Base-by-base conservation (phyloP, 2,888 invertebrate species). In the Cheilosia scutellata region DNA sequence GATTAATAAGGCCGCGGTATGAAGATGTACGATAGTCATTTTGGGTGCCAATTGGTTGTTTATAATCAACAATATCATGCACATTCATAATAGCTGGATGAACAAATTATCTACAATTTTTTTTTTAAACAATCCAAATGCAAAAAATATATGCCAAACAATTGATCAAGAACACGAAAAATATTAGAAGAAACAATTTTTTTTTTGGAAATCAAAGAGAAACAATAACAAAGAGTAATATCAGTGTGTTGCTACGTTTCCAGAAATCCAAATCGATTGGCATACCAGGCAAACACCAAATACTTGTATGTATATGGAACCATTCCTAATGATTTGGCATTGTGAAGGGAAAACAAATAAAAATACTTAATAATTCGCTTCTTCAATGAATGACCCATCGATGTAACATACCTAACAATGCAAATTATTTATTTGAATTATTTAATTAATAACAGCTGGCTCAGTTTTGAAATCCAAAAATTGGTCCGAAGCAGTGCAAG, bases 11-110 rank as follows among this genome's bases (percentile, higher is more conserved):
- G 0, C 88, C 90, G 2, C 90, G 86, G 76, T 91, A 90, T 1
- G 88, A 88, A 0, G 92, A 90, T 3, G 92, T 91, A 7, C 92
- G 90, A 89, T 90, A 89, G 87, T 91, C 92, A 44, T 89, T 87
- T 27, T 88, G 88, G 2, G 87, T 84, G 27, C 77, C 88, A 6
- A 88, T 60, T 3, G 92, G 91, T 53, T 87, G 87, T 80, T 90
- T 89, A 62, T 90, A 89, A 87, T 92, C 92, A 27, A 90, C 88
- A 70, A 89, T 89, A 11, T 89, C 90, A 49, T 88, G 89, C 16
- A 88, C 89, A 87, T 91, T 89, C 89, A 91, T 89, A 7, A 60
- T 40, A 31, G 5, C 16, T 20, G 0, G 20, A 11, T n/a, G 2
- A 1, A 16, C 5, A 3, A 2, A 2, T n/a, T n/a, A 16, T 4